Base-by-base conservation (phyloP, 53 echinoderm and acorn worm genomes). In the Echinarachnius parma region DNA sequence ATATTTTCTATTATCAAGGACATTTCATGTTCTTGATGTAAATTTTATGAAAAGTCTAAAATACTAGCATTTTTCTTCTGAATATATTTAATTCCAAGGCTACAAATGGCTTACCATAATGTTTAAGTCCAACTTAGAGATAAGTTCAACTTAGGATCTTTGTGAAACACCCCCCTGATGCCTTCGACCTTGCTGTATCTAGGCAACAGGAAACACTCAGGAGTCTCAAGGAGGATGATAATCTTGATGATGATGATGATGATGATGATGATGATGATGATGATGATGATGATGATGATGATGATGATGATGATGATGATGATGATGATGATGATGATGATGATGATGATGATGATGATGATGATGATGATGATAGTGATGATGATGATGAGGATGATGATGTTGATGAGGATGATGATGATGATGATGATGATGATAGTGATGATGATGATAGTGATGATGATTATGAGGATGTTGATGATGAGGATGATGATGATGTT, bases 311-410 rank as follows among this genome's bases (percentile, higher is more conserved):
- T 22, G 55, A 55, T 24, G 55, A 55, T 55, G 55, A 10, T 55
- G 55, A 55, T 24, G 55, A 55, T 4, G 48, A 48, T n/a, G 48
- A 55, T 24, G 55, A 24, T 24, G 55, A 55, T 24, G 55, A 24
- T 19, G 55, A 55, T 55, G 55, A 55, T 55, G 26, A 55, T 55
- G 55, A 55, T 24, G 55, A 55, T 55, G 55, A 55, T 55, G 5
- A 3, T 55, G 55, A 24, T 24, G 55, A 55, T 55, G 55, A 55
- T 4, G 55, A 55, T 55, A 27, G 25, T 22, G 26, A 22, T 22
- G 55, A 55, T 24, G 55, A 55, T 55, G 55, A 10, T 55, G 55
- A 55, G 3, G 55, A 55, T 4, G 48, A 48, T n/a, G n/a, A 48
- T 4, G 48, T 2, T n/a, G 14, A n/a, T 8, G n/a, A 4, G 3